phyloP scores from a whole-genome alignment of 2,888 invertebrate genomes.

The Cataglyphis cursor region DNA sequence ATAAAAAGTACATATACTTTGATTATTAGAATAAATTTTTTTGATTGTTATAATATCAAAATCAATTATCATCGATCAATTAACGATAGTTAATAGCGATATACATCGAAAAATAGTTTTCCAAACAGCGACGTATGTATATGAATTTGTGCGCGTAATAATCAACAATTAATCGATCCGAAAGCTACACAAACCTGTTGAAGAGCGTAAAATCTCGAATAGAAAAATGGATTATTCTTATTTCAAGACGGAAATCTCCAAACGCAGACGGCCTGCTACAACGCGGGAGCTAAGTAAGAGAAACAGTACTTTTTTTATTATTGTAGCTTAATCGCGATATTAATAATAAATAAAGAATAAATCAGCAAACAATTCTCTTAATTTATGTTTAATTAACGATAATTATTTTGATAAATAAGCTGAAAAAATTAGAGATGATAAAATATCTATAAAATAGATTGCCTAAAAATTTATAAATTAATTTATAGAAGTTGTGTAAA shows the following conservation, averaged over 20 bases:
- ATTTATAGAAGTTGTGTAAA: background rate
- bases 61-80: background rate
- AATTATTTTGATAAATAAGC: constrained; percentile 2
- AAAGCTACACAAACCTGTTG: background rate
- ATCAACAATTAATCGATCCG: background rate
- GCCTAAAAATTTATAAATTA: background rate
- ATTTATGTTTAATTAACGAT: constrained; percentile 4
- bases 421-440: background rate
- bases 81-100: background rate
- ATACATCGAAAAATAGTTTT: background rate
- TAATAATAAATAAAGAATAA: background rate
- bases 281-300: constrained; percentile 88
- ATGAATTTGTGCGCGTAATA: background rate
- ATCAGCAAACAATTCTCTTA: background rate
- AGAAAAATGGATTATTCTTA: constrained; percentile 86
- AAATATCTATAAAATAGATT: background rate
- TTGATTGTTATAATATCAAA: background rate
- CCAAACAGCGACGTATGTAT: background rate
- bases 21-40: background rate
- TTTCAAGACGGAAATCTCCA: constrained; percentile 87
- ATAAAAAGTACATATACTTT: background rate
- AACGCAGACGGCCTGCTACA: constrained; percentile 87
- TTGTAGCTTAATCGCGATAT: background rate
- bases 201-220: constrained; percentile 12
- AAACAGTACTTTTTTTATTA: constrained; percentile 50